A percentile compares a stretch with the other conserved stretches of the same genome.
These are phyloP conservation scores for Manis crassicaudata DNA, from an alignment of 2,797 vertebrate species.

Conservation along the genomic window DNA sequence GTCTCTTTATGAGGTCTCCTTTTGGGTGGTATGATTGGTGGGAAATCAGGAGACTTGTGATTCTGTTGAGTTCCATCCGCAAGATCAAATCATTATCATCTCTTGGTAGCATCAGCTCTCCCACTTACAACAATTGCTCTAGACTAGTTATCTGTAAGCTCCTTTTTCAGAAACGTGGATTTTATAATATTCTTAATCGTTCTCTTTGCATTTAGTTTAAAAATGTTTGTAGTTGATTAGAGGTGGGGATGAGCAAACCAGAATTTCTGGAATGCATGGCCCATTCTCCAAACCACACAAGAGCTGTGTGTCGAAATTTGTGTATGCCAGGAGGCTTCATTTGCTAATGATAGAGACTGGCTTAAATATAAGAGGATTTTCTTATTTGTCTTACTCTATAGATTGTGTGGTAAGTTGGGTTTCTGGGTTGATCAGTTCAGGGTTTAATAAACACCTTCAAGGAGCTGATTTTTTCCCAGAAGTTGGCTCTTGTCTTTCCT, in stretches of 20 bases:
- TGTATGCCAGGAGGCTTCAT: background rate
- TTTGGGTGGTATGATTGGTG: background rate
- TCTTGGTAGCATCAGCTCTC: background rate
- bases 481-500: background rate
- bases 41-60: background rate
- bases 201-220: background rate
- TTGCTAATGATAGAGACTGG: background rate
- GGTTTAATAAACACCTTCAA: background rate
- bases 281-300: background rate
- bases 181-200: background rate
- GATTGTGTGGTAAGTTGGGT: background rate
- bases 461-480: background rate
- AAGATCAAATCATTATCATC: background rate
- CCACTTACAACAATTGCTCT: background rate
- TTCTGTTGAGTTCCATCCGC: background rate
- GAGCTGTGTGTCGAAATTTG: background rate
- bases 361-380: background rate
- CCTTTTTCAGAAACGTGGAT: background rate
- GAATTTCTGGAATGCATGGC: background rate
- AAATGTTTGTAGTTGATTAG: background rate
- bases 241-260: background rate
- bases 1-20: background rate
- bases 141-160: background rate
- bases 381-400: background rate
- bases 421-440: background rate